Evolutionary conservation across 2,888 invertebrate genomes (phyloP).

Genomic region (Clusia tigrina): DNA sequence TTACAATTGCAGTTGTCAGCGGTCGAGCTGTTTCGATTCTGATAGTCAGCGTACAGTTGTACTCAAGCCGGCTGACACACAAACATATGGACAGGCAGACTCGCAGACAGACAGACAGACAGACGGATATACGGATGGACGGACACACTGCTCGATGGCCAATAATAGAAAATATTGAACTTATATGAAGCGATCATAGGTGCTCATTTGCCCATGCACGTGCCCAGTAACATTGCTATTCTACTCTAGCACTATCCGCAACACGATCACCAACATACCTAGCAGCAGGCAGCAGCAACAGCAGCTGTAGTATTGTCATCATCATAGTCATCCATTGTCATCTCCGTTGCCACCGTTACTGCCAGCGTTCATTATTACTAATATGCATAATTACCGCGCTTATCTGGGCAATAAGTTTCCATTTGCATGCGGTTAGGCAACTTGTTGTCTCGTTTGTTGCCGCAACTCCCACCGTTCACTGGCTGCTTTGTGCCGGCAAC

Average conservation of each 20-base stretch:
- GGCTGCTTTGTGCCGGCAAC: slow-evolving; percentile 26
- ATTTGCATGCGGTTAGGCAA: background rate
- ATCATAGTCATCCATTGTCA: background rate
- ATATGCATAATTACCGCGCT: slow-evolving; percentile 57
- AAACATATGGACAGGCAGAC: too few relatives aligned
- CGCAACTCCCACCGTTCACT: slow-evolving; percentile 31
- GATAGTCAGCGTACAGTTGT: too few relatives aligned
- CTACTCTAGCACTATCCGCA: slow-evolving; percentile 20
- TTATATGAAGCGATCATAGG: background rate
- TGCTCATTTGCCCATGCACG: slow-evolving; percentile 1
- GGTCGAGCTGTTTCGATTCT: too few relatives aligned
- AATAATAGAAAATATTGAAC: background rate
- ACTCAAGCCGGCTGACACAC: too few relatives aligned
- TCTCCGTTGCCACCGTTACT: slow-evolving; percentile 8
- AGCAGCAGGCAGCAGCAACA: slow-evolving; percentile 26
- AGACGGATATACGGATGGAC: background rate
- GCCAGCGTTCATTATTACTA: slow-evolving; percentile 44
- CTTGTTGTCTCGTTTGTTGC: background rate
- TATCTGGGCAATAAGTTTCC: slow-evolving; percentile 55
- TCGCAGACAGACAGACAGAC: background rate
- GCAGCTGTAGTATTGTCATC: slow-evolving; percentile 31
- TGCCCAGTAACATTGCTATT: background rate
- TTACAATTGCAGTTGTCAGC: background rate
- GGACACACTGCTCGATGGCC: background rate
- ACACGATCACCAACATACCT: slow-evolving; percentile 20